A percentile compares a stretch with the other conserved stretches of the same genome.
phyloP scores from a whole-genome alignment of 2,888 invertebrate species.

The Drosophila melanosoma region DNA sequence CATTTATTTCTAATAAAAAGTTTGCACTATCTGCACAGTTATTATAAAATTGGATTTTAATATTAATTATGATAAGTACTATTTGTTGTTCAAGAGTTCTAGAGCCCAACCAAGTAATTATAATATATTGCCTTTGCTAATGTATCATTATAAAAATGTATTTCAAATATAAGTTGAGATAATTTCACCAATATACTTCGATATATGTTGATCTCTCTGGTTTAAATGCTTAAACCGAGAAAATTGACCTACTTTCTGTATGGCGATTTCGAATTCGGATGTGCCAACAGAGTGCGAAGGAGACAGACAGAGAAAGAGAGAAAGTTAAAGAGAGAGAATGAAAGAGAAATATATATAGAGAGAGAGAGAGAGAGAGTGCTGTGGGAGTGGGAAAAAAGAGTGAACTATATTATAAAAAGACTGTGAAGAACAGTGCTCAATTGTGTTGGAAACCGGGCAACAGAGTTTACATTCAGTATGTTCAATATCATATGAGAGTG shows the following conservation, averaged over 20 bases:
- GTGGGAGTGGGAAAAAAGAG: slow-evolving; percentile 1
- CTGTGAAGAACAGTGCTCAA: slow-evolving; percentile 5
- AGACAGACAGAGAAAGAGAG: neutral
- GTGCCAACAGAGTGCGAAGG: slow-evolving; percentile 7
- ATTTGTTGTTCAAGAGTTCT: slow-evolving; percentile 42
- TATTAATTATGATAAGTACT: slow-evolving; percentile 23
- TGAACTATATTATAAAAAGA: neutral
- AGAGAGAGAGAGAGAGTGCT: neutral
- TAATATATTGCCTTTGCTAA: slow-evolving; percentile 46
- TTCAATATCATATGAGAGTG: neutral
- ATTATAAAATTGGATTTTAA: slow-evolving; percentile 16
- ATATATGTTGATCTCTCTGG: slow-evolving; percentile 59
- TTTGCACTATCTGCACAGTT: slow-evolving; percentile 53
- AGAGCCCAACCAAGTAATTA: slow-evolving; percentile 29
- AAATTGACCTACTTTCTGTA: slow-evolving; percentile 48
- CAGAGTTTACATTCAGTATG: neutral
- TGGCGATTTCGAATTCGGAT: slow-evolving; percentile 25
- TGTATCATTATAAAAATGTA: slow-evolving; percentile 29
- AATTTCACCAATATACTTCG: slow-evolving; percentile 67
- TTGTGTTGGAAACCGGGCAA: neutral
- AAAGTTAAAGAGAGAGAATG: neutral
- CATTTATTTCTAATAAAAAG: slow-evolving; percentile 56
- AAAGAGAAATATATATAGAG: neutral
- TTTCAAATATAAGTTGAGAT: slow-evolving; percentile 46
- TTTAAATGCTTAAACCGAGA: slow-evolving; percentile 16